phyloP scores from a whole-genome alignment of 2,113 vertebrate species.

The Ceratotherium simum region DNA sequence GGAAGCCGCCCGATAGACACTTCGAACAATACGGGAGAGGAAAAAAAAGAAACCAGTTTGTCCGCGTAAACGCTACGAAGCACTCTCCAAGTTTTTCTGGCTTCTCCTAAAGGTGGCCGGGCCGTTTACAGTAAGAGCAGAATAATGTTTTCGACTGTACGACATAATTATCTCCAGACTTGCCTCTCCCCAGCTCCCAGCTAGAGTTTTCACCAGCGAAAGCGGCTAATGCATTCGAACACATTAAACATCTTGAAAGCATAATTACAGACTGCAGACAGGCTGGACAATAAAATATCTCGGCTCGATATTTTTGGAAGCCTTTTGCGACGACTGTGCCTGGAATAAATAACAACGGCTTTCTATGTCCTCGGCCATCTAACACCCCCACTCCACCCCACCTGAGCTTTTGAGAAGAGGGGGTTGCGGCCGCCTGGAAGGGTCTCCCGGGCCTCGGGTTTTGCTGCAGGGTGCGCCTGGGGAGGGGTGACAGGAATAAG shows the following conservation, averaged over 20 bases:
- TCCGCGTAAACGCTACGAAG: constrained; percentile 58
- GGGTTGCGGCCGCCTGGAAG: too few relatives aligned
- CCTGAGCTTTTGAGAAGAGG: neutral
- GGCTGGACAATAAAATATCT: constrained; percentile 78
- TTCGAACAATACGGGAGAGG: constrained; percentile 77
- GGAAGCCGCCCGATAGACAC: neutral
- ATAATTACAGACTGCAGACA: constrained; percentile 83
- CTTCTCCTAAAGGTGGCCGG: constrained; percentile 86
- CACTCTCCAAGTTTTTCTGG: constrained; percentile 78
- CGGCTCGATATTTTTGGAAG: constrained; percentile 71
- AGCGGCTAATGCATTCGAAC: constrained; percentile 82
- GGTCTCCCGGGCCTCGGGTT: neutral
- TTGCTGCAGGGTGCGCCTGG: neutral
- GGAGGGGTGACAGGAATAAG: neutral
- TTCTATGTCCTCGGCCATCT: constrained; percentile 56
- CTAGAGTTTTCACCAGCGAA: constrained; percentile 83
- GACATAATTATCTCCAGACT: constrained; percentile 89
- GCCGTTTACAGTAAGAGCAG: constrained; percentile 86
- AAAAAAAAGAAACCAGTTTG: neutral
- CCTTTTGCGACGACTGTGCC: constrained; percentile 68
- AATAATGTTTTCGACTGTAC: constrained; percentile 86
- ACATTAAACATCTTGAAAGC: constrained; percentile 82
- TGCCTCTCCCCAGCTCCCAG: constrained; percentile 70
- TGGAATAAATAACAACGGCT: constrained; percentile 73
- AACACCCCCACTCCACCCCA: neutral